These are phyloP conservation scores for Cydia strobilella DNA, from an alignment of 1,140 invertebrate species.

Conservation along the genomic window DNA sequence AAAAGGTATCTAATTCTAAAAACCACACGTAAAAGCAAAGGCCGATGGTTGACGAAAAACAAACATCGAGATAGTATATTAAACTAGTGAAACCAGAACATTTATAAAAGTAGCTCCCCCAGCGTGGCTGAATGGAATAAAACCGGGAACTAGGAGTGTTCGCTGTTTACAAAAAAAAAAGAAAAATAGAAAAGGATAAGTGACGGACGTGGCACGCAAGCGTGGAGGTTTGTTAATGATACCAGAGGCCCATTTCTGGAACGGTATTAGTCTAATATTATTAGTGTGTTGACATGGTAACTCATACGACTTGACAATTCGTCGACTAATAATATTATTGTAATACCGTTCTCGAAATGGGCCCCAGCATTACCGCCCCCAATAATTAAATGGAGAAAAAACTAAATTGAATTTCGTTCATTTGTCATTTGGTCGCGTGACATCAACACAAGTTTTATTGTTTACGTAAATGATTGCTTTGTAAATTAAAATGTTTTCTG, in stretches of 20 bases:
- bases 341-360: too few species aligned
- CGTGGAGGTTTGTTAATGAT: conserved; percentile 26
- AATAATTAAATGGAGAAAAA: conserved; percentile 28
- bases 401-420: conserved; percentile 31
- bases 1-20: conserved; percentile 25
- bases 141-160: conserved; percentile 20
- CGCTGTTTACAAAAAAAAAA: conserved; percentile 11
- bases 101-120: conserved; percentile 18
- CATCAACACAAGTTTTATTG: conserved; percentile 23
- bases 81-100: conserved; percentile 27
- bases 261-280: too few species aligned
- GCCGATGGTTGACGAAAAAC: conserved; percentile 16
- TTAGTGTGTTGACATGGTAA: too few species aligned
- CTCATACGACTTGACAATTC: too few species aligned
- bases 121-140: conserved; percentile 18
- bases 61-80: conserved; percentile 14
- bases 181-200: conserved; percentile 19
- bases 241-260: too few species aligned
- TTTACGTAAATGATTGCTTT: conserved; percentile 25
- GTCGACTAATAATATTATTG: too few species aligned
- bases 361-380: not conserved
- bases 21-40: conserved; percentile 20
- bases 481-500: conserved; percentile 24
- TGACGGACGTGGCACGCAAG: conserved; percentile 25
- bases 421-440: conserved; percentile 31